phyloP scores from a whole-genome alignment of 2,888 invertebrate species.

The Scotopteryx bipunctaria region DNA sequence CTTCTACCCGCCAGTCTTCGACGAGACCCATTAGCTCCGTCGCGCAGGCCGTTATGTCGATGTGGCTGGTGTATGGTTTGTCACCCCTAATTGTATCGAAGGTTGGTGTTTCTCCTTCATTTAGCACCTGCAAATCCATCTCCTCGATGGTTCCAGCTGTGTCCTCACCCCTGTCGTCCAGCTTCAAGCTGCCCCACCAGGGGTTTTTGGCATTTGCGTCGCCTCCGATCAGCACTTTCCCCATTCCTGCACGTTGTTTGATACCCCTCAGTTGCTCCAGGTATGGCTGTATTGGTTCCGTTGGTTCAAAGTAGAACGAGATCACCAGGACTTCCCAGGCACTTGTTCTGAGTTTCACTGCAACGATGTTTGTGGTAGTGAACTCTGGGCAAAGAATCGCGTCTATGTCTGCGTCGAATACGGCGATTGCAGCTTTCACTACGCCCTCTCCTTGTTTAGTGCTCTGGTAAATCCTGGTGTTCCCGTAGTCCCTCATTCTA shows the following conservation, averaged over 20 bases:
- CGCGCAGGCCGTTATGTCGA: slow-evolving; percentile 30
- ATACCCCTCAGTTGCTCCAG: background rate
- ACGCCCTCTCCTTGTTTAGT: background rate
- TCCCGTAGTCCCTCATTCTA: background rate
- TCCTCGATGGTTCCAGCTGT: slow-evolving; percentile 22
- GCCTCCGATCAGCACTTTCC: background rate
- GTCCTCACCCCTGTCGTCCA: slow-evolving; percentile 30
- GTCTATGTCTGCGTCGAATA: background rate
- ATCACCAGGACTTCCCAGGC: slow-evolving; percentile 1
- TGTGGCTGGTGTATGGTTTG: background rate
- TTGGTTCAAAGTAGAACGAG: slow-evolving; percentile 8
- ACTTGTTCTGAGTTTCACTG: background rate
- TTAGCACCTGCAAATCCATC: slow-evolving; percentile 34
- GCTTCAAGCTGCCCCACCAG: slow-evolving; percentile 30
- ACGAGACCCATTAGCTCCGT: slow-evolving; percentile 16
- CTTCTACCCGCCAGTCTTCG: slow-evolving; percentile 27
- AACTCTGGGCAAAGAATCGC: background rate
- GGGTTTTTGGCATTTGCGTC: no score
- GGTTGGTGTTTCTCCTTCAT: slow-evolving; percentile 37
- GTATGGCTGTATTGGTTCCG: background rate
- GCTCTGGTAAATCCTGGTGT: background rate
- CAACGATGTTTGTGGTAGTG: slow-evolving; percentile 1
- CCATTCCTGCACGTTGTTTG: background rate
- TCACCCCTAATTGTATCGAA: slow-evolving; percentile 36
- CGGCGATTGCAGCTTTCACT: background rate